Base-by-base conservation (phyloP, 2,113 vertebrate genomes). In the Zosterops japonicus region DNA sequence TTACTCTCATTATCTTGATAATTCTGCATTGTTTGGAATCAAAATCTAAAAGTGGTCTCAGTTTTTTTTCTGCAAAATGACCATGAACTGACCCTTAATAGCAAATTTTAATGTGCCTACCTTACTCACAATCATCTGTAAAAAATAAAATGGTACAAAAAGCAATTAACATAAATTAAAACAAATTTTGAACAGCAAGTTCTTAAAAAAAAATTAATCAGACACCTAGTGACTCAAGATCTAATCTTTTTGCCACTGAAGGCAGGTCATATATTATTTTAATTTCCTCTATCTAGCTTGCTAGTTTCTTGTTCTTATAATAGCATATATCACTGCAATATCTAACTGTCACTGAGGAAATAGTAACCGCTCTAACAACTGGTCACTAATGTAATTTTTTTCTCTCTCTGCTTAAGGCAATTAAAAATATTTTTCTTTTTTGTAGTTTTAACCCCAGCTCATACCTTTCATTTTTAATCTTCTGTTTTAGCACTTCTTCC, bases 141-240 rank as follows among this genome's bases (percentile, higher is more conserved):
- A 94, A 85, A 33, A 90, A 44, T 6, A 87, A 90, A 86, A 89
- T 31, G 7, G 5, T 69, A n/a, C 23, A 64, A 82, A 87, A 94
- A 81, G 11, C 47, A 91, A 84, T 91, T 89, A 94, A 39, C 87
- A 91, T 92, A 78, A 83, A 94, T 86, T 74, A 52, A 92, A 92
- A 46, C 9, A 89, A 87, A 82, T 91, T 93, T 92, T 84, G 64
- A 93, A 68, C 39, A 89, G 33, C 5, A 44, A 87, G 12, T 24
- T 71, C 57, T 68, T 86, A 47, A 75, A 82, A 93, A 84, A 29
- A 89, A 6, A 5, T 86, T 68, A 55, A 90, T 95, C 59, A 81
- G 50, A 74, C 47, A 70, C 8, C 71, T 86, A 65, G 24, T 77
- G 79, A 74, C 50, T 95, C 49, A 83, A 88, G 39, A 93, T 63